Conservation (phyloP, 2,797 vertebrate species). For the Mus minutoides region DNA sequence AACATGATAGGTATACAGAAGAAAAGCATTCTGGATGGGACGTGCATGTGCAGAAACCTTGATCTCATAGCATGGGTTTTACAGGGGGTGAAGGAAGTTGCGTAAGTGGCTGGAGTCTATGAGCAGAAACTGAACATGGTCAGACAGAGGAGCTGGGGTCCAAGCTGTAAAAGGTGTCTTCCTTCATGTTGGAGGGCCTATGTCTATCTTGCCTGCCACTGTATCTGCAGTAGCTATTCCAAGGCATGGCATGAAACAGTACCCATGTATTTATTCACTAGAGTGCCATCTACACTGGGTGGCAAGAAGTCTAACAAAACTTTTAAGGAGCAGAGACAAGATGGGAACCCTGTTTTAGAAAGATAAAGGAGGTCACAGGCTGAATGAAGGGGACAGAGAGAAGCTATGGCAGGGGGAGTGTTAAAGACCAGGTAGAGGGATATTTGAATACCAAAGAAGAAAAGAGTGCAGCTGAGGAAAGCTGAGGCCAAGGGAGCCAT, state of each 20-base stretch:
- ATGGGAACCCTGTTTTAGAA: constrained; percentile 7
- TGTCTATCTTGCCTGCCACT: neutral
- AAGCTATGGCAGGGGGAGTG: neutral
- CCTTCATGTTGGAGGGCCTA: neutral
- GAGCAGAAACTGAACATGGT: neutral
- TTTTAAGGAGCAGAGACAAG: neutral
- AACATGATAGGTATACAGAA: neutral
- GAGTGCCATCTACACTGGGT: neutral
- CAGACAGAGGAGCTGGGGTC: constrained; percentile 1
- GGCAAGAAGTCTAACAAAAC: neutral
- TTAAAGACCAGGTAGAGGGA: neutral
- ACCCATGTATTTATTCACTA: neutral
- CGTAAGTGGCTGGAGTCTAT: neutral
- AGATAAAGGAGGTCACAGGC: neutral
- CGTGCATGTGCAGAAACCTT: neutral
- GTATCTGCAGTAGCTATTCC: neutral
- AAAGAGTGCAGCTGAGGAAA: neutral
- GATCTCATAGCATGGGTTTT: constrained; percentile 34
- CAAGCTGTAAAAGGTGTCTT: neutral
- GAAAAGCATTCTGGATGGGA: constrained; percentile 19
- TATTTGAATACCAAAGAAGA: neutral
- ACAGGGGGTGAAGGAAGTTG: neutral
- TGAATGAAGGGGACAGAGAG: neutral
- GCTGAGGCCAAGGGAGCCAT: neutral
- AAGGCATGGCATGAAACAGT: neutral